phyloP scores from a whole-genome alignment of 2,113 vertebrate species.

The Cariama cristata region DNA sequence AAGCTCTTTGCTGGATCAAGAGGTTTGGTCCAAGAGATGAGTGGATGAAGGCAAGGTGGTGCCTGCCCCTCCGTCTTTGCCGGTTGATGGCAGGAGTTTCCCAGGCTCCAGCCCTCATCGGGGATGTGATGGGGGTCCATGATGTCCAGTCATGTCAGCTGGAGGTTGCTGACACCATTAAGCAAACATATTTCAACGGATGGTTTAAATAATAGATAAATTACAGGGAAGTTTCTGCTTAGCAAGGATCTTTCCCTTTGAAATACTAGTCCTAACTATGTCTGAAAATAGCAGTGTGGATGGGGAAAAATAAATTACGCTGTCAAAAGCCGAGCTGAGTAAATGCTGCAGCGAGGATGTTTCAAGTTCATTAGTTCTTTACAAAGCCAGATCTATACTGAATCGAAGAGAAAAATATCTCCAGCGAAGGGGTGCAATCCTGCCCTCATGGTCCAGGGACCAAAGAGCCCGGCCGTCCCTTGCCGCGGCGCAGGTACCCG shows the following conservation, averaged over 20 bases:
- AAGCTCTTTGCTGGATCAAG: not conserved
- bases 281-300: not conserved
- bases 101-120: not conserved
- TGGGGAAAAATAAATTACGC: not conserved
- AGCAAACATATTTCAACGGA: not conserved
- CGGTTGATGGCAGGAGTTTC: not conserved
- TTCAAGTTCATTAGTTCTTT: conserved; percentile 17
- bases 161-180: not conserved
- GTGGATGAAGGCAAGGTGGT: not conserved
- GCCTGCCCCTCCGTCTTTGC: not conserved
- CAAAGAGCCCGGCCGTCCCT: not conserved
- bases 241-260: conserved; percentile 5
- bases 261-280: not conserved
- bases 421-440: not conserved
- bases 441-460: not conserved
- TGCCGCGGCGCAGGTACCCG: not conserved
- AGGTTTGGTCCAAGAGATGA: not conserved
- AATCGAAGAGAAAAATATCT: not conserved
- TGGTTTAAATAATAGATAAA: not conserved
- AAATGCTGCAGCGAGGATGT: not conserved
- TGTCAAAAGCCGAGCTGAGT: not conserved
- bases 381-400: not conserved
- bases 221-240: not conserved
- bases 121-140: accelerated
- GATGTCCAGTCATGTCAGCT: not conserved